Evolutionary conservation across 2,113 vertebrate genomes (phyloP).

Genomic region (Planiliza haematocheilus): DNA sequence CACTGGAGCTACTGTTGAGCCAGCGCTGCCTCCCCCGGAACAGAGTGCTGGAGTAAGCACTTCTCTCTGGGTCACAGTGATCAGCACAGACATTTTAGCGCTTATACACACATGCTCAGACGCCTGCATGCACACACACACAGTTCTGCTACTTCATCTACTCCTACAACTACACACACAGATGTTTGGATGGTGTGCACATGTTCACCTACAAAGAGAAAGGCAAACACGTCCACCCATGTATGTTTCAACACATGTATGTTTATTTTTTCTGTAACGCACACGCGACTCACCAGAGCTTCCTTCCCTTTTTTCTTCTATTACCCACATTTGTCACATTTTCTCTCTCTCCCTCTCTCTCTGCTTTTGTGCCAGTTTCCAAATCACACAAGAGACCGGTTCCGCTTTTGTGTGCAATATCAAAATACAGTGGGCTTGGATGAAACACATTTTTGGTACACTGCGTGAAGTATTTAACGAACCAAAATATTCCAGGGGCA

Average conservation of each 20-base stretch:
- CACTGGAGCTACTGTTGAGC: constrained; percentile 53
- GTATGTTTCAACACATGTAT: constrained; percentile 8
- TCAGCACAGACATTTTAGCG: constrained; percentile 56
- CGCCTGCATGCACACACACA: constrained; percentile 9
- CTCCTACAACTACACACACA: background rate
- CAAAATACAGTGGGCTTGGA: constrained; percentile 65
- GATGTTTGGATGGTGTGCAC: background rate
- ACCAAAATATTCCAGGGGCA: constrained; percentile 74
- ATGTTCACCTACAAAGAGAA: background rate
- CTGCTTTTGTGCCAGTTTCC: constrained; percentile 62
- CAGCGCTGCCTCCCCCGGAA: constrained; percentile 47
- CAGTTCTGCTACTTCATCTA: background rate
- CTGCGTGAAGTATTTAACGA: constrained; percentile 74
- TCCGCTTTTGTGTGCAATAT: constrained; percentile 66
- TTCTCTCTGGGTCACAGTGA: constrained; percentile 67
- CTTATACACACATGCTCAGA: constrained; percentile 5
- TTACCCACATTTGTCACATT: constrained; percentile 66
- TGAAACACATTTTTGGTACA: constrained; percentile 72
- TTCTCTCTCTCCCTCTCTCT: constrained; percentile 24
- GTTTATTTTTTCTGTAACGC: background rate
- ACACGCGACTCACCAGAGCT: constrained; percentile 31
- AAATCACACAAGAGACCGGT: constrained; percentile 71
- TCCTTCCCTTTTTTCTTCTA: constrained; percentile 54
- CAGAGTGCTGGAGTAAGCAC: constrained; percentile 67
- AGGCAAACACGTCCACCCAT: background rate